Conservation (phyloP, 2,888 invertebrate genomes). For the Neria commutata region DNA sequence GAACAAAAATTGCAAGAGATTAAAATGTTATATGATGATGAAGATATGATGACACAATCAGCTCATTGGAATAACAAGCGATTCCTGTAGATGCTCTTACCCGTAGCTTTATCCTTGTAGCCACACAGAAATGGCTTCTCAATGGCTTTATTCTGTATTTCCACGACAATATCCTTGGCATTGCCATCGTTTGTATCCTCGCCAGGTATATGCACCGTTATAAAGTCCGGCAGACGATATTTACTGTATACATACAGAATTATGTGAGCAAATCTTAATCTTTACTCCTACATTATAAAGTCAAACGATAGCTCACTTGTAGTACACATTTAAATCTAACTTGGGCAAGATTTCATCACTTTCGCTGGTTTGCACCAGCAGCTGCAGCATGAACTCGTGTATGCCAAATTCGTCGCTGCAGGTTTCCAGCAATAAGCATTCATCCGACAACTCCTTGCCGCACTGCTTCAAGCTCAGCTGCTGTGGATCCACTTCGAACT, state of each 20-base stretch:
- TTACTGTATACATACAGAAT: conserved; percentile 46
- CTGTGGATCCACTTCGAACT: conserved; percentile 66
- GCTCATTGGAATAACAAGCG: not conserved
- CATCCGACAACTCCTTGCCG: conserved; percentile 56
- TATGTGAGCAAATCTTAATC: not conserved
- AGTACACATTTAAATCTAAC: conserved; percentile 57
- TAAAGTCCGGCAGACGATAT: conserved; percentile 64
- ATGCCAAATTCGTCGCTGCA: conserved; percentile 57
- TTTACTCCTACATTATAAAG: not conserved
- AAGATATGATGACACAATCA: not conserved
- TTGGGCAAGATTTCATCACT: conserved; percentile 28
- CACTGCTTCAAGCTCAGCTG: conserved; percentile 64
- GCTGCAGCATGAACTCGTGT: conserved; percentile 48
- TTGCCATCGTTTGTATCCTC: conserved; percentile 57
- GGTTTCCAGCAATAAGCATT: conserved; percentile 46
- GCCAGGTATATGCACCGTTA: conserved; percentile 64
- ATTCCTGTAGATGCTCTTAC: conserved; percentile 60
- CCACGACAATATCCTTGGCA: conserved; percentile 65
- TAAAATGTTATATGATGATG: too few species aligned
- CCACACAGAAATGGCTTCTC: conserved; percentile 81
- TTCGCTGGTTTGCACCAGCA: conserved; percentile 22
- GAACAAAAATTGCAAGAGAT: not conserved
- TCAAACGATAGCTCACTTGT: conserved; percentile 45
- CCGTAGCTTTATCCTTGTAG: conserved; percentile 74
- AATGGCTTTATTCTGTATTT: conserved; percentile 67